Conservation (phyloP, 2,888 invertebrate genomes). For the Leucania comma region DNA sequence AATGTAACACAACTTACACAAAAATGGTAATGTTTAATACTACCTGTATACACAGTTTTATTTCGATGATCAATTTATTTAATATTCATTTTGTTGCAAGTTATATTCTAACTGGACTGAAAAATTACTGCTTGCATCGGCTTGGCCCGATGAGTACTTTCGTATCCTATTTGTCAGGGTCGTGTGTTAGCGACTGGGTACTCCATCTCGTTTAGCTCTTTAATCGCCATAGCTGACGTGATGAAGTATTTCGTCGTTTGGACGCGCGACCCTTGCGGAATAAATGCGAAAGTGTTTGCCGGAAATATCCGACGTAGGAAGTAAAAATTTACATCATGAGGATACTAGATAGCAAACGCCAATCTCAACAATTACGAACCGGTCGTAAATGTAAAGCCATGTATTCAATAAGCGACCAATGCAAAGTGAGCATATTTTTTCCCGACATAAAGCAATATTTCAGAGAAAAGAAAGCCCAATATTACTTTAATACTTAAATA, state of each 20-base stretch:
- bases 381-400: neutral
- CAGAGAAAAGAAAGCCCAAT: conserved; percentile 1
- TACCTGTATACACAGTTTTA: conserved; percentile 49
- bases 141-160: too few relatives aligned
- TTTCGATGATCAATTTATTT: conserved; percentile 50
- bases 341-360: too few relatives aligned
- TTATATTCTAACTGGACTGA: conserved; percentile 51
- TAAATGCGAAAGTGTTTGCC: too few relatives aligned
- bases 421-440: neutral
- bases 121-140: neutral
- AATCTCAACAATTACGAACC: neutral
- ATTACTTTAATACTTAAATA: conserved; percentile 17
- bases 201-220: too few relatives aligned
- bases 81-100: conserved; percentile 21
- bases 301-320: too few relatives aligned
- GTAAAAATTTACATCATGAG: too few relatives aligned
- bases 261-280: too few relatives aligned
- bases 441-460: neutral
- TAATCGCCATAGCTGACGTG: too few relatives aligned
- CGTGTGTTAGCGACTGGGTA: too few relatives aligned
- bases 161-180: too few relatives aligned
- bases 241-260: too few relatives aligned
- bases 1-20: conserved; percentile 49
- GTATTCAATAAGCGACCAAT: conserved; percentile 2
- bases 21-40: conserved; percentile 57